These are phyloP conservation scores for Beris morrisii DNA, from an alignment of 2,888 invertebrate genomes.

Conservation along the genomic window DNA sequence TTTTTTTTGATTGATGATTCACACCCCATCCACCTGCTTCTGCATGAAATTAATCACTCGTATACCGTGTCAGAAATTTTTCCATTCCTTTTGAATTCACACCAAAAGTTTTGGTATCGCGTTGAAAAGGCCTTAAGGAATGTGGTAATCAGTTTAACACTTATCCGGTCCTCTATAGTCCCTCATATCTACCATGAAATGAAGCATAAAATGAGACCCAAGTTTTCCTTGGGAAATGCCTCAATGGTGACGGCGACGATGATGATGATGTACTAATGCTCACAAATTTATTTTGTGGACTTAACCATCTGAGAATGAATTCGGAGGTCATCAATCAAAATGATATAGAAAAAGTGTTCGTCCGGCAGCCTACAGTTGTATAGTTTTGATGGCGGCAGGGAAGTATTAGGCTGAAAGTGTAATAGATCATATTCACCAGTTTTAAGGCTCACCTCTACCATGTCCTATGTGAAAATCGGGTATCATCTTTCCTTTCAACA, in stretches of 20 bases:
- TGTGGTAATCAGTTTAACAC: neutral
- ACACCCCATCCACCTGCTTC: neutral
- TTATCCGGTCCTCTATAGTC: neutral
- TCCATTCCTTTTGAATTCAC: constrained; percentile 3
- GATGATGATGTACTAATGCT: constrained; percentile 9
- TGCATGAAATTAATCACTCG: constrained; percentile 5
- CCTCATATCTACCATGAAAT: constrained; percentile 7
- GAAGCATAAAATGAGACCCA: constrained; percentile 12
- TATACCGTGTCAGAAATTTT: neutral
- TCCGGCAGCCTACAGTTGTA: too few species aligned
- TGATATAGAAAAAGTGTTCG: too few species aligned
- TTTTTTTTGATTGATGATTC: constrained; percentile 10
- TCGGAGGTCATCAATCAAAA: constrained; percentile 22
- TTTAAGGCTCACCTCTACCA: too few species aligned
- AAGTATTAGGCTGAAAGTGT: too few species aligned
- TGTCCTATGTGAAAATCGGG: too few species aligned
- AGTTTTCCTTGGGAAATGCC: neutral
- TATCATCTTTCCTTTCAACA: too few species aligned
- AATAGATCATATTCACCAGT: too few species aligned
- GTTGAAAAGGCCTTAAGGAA: neutral
- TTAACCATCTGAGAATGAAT: constrained; percentile 8
- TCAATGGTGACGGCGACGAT: neutral
- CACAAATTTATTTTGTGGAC: constrained; percentile 4
- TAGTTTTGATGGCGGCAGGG: too few species aligned
- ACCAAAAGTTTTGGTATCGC: neutral